Conservation (phyloP, 1,140 invertebrate species). For the Micrasema longulum region DNA sequence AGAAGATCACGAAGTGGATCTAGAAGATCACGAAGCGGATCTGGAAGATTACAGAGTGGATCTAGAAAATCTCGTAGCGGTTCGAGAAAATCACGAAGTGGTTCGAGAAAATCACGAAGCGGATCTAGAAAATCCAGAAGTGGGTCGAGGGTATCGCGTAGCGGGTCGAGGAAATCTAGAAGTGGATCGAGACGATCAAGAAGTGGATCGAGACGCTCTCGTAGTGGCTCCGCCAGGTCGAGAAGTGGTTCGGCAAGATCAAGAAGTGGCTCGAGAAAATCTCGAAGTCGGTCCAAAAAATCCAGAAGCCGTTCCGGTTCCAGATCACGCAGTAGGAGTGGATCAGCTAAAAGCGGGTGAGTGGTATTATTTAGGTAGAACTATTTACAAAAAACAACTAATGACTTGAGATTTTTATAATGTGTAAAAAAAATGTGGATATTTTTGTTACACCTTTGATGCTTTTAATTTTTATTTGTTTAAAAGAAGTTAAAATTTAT, state of each 20-base stretch:
- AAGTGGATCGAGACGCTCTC: conserved; percentile 51
- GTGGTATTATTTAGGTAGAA: no score
- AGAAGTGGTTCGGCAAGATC: conserved; percentile 46
- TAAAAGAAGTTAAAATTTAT: no score
- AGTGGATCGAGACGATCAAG: conserved; percentile 38
- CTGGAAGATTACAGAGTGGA: conserved; percentile 30
- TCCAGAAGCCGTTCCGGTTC: conserved; percentile 57
- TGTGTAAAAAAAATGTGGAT: no score
- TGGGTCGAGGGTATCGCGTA: conserved; percentile 44
- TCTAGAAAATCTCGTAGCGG: conserved; percentile 52
- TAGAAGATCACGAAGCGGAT: conserved; percentile 45
- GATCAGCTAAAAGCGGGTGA: conserved; percentile 42
- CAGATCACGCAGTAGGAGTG: conserved; percentile 56
- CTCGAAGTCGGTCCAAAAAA: conserved; percentile 58
- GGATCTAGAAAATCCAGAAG: conserved; percentile 54
- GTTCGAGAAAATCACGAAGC: conserved; percentile 56
- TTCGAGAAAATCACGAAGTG: conserved; percentile 48
- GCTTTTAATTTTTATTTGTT: no score
- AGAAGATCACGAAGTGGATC: conserved; percentile 36
- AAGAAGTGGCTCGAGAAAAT: conserved; percentile 59
- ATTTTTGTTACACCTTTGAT: no score
- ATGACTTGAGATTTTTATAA: no score
- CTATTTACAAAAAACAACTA: no score
- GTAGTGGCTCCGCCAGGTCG: conserved; percentile 55
- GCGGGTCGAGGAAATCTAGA: conserved; percentile 43